Evolutionary conservation across 2,888 invertebrate species (phyloP), one percentile per base, ranked within the genome.

Genomic region (Carcina quercana): DNA sequence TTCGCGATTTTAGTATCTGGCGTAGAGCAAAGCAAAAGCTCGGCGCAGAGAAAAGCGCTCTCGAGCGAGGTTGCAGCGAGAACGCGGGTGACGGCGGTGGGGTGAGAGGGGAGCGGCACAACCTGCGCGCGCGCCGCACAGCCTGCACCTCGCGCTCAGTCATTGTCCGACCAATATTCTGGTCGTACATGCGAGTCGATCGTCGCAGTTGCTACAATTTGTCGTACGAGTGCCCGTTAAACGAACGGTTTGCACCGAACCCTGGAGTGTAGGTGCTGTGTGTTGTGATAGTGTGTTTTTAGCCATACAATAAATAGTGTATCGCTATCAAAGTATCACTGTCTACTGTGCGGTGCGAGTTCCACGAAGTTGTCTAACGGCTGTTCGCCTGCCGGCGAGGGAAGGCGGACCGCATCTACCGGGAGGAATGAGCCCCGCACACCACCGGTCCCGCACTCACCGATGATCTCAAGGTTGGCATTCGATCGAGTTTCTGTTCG

Each of bases 381-480:
- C 74, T 75, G 72, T 76, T 76, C 79, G 76, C 75, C 71, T 74
- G 64, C 59, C 63, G 59, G 74, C 74, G 74, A 78, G 76, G 75
- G 71, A 79, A 70, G 78, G 79, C 78, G 76, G 58, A 68, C 59
- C 60, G 63, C 65, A 65, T 66, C 59, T 54, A 71, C 70, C 75
- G 82, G 83, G 82, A 83, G 82, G 80, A 80, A 83, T 83, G 83
- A 82, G 80, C 80, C 80, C 80, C 73, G 79, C 64, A 68, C 65
- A 78, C 64, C 68, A 78, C 68, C 66, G 65, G 52, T 73, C 68
- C 66, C 62, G 68, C 70, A 78, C 76, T 75, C 73, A 80, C 79
- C 83, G 82, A 83, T 83, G 83, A 83, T 82, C 82, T 82, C 82
- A 78, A 82, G 83, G 83, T 83, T 74, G 65, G 78, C 56, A 57